Evolutionary conservation across 2,797 vertebrate genomes (phyloP), one percentile per base, ranked within the genome.

Genomic region (Leptodactylus fallax): DNA sequence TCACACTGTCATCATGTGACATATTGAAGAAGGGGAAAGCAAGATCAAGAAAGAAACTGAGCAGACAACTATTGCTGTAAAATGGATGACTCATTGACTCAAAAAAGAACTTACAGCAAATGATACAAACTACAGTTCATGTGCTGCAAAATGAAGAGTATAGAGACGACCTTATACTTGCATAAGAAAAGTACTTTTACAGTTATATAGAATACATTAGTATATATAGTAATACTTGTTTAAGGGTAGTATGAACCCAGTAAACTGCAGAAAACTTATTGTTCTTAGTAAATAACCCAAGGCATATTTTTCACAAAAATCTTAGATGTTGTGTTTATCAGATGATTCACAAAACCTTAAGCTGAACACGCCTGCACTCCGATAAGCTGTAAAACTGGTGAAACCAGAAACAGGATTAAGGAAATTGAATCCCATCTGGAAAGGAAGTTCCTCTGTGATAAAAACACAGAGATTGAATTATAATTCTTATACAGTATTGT

Each of bases 391-490:
- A 87, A 45, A 55, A 87, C 67, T 58, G 55, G 78, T 49, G n/a
- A 72, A 87, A 87, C 85, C 77, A 87, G 86, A 82, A 87, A 87
- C 69, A 76, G 79, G 69, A 82, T 81, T 76, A 82, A 81, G 86
- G 79, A 82, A 81, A 74, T 61, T 27, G 69, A 87, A 61, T 63
- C 58, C 47, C 56, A 77, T 87, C 23, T 82, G 86, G 23, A 65
- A 77, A 82, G 69, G 69, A 61, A 87, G 47, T 56, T 72, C 7
- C 21, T 56, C 21, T 14, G 16, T 77, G 58, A 87, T 56, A 87
- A 74, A 79, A 85, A 71, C 71, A 7, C 19, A 79, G 27, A 27
- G 16, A 81, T 81, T 65, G 0, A 3, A 63, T 81, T 81, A 81
- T 14, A 9, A 63, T 23, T 65, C 21, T 63, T 81, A 63, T 74